Evolutionary conservation across 2,797 vertebrate genomes (phyloP).

Genomic region (Tiaroga cobitis): DNA sequence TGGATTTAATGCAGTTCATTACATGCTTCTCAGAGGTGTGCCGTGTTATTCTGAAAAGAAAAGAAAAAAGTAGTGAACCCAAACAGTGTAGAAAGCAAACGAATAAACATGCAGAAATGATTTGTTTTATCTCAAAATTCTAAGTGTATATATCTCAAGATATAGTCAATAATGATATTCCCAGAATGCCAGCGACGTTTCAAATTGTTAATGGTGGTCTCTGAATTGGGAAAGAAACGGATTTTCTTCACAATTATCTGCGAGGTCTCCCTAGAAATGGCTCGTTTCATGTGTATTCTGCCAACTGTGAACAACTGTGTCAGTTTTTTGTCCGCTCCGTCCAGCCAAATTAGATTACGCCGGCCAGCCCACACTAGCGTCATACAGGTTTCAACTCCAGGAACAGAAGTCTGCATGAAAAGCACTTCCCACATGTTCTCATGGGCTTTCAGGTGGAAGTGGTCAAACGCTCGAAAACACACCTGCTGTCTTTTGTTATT

Average conservation of each 20-base stretch:
- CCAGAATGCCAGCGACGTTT: constrained; percentile 1
- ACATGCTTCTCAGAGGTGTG: constrained; percentile 69
- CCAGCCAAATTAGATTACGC: constrained; percentile 66
- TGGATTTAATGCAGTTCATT: constrained; percentile 77
- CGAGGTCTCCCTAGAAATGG: constrained; percentile 18
- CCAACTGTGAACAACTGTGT: constrained; percentile 67
- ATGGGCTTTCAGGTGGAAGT: constrained; percentile 75
- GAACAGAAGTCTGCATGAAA: background rate
- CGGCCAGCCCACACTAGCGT: constrained; percentile 70
- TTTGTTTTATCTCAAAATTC: background rate
- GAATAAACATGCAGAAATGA: constrained; percentile 32
- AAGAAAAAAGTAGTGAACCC: constrained; percentile 5
- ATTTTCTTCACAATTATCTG: constrained; percentile 62
- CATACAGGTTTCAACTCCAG: constrained; percentile 38
- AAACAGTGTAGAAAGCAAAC: constrained; percentile 51
- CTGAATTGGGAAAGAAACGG: constrained; percentile 68
- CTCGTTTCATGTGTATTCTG: constrained; percentile 71
- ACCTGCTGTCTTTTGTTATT: constrained; percentile 53
- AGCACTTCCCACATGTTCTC: constrained; percentile 35
- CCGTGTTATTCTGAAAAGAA: constrained; percentile 21
- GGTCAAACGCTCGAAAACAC: constrained; percentile 75
- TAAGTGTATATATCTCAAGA: constrained; percentile 37
- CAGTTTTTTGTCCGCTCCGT: constrained; percentile 62
- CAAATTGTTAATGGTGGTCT: constrained; percentile 44
- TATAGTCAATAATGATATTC: constrained; percentile 33